Base-by-base conservation (phyloP, 1,140 invertebrate species). In the Drosophila repletoides region DNA sequence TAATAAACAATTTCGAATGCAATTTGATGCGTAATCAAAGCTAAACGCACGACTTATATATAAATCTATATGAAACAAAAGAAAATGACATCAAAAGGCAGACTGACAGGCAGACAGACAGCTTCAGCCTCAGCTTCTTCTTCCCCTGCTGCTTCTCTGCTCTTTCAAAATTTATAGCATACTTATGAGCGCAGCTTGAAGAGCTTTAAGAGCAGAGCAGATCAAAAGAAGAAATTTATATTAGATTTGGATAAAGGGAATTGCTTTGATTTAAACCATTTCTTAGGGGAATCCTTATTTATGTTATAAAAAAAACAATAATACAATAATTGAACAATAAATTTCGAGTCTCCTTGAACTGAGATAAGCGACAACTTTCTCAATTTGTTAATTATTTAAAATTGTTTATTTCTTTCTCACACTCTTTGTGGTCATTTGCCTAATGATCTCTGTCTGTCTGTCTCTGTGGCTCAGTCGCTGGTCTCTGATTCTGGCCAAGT, bases 361-460 rank as follows among this genome's bases (percentile, higher is more conserved):
- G n/a, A n/a, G n/a, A n/a, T n/a, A n/a, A n/a, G 22, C 4, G 24
- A 53, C 36, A 41, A 40, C 36, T 53, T 53, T 26, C 38, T 43
- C 38, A 34, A 19, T 41, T 55, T 19, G 43, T 24, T 21, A 36
- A 48, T 14, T 28, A 38, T 33, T 29, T 40, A 38, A 28, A 58
- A 48, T 48, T 53, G 19, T 1, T 24, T 46, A 3, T 63, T 41
- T 40, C 21, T 53, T 26, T 26, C 4, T 12, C 14, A 22, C n/a
- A 15, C n/a, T 31, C 41, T 41, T 45, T 72, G 52, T 71, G 77
- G 71, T 59, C 59, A 75, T 68, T 68, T 76, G 80, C 65, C 80
- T 86, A 86, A 86, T 86, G 80, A 80, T 69, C 67, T 58, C 9
- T 21, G 6, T 29, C 31, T 60, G 34, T 59, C n/a, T 48, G 10